Conservation (phyloP, 1,140 invertebrate species). For the Brachionus angularis region DNA sequence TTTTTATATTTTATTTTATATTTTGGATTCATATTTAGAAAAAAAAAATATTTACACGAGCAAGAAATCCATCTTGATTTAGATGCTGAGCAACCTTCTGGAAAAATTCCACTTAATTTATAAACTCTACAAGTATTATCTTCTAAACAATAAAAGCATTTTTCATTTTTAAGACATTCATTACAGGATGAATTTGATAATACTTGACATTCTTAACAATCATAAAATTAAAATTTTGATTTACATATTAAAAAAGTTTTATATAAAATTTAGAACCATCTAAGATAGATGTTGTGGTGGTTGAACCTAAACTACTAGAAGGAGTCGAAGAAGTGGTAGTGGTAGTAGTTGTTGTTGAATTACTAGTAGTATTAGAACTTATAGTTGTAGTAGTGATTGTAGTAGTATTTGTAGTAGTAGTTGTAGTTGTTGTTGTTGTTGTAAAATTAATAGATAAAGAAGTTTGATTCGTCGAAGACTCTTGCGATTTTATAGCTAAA, state of each 20-base stretch:
- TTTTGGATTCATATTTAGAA: not conserved
- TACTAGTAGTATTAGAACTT: too few relatives aligned
- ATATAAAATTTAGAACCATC: too few relatives aligned
- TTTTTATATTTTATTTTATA: too few relatives aligned
- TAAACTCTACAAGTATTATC: not conserved
- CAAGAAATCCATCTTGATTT: conserved; percentile 40
- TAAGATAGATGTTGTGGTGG: too few relatives aligned
- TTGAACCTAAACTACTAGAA: too few relatives aligned
- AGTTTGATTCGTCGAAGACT: not conserved
- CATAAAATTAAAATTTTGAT: too few relatives aligned
- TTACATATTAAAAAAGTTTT: too few relatives aligned
- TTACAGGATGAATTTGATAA: conserved; percentile 24
- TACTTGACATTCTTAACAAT: too few relatives aligned
- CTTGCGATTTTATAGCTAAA: not conserved
- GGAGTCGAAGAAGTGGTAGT: too few relatives aligned
- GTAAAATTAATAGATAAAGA: not conserved
- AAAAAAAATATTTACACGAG: too few relatives aligned
- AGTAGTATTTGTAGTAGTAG: not conserved
- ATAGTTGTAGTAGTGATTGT: not conserved
- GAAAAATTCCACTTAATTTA: conserved; percentile 26
- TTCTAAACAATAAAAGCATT: conserved; percentile 38
- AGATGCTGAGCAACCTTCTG: conserved; percentile 25
- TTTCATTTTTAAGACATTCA: conserved; percentile 1
- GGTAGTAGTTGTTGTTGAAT: too few relatives aligned
- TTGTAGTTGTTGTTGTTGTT: not conserved